Evolutionary conservation across 2,113 vertebrate genomes (phyloP), one percentile per base, ranked within the genome.

Genomic region (Dasypus novemcinctus): DNA sequence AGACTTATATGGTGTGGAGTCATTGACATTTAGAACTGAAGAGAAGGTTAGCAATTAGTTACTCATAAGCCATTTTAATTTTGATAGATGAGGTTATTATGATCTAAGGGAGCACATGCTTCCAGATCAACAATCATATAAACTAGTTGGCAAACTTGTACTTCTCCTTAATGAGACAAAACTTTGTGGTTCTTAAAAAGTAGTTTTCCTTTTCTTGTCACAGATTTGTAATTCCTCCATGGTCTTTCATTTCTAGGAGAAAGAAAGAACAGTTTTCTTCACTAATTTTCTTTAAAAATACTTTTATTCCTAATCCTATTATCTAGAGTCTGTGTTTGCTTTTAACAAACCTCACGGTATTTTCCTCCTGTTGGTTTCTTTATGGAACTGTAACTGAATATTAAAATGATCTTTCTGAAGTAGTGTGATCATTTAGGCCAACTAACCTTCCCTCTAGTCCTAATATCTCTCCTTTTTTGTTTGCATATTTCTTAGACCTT

Each of bases 51-150:
- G 71, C 84, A 33, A 25, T 89, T 63, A 82, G 49, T 84, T 75
- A 68, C 14, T 63, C 90, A 43, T 49, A 72, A 91, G 80, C 27
- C 64, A 64, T 81, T 81, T 75, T 88, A 82, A 61, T 90, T 81
- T 72, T 31, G 81, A 75, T 76, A 90, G 80, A 31, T 94, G 49
- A 91, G 64, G 83, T 96, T 17, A 66, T 49, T 71, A 18, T 71
- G n/a, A 18, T 80, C 29, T 43, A 31, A 91, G 43, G 54, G n/a
- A 54, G 41, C 33, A 9, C 10, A 15, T 43, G 72, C 31, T 68
- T 75, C 10, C 13, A 68, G 17, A 69, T 54, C 36, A 81, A 80
- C 66, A 41, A 14, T 11, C 63, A 5, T 21, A n/a, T 85, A 52
- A 91, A 36, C 64, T 21, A 59, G 2, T 54, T 59, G 49, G 33